Conservation (phyloP, 1,140 invertebrate genomes). For the Bombus huntii region DNA sequence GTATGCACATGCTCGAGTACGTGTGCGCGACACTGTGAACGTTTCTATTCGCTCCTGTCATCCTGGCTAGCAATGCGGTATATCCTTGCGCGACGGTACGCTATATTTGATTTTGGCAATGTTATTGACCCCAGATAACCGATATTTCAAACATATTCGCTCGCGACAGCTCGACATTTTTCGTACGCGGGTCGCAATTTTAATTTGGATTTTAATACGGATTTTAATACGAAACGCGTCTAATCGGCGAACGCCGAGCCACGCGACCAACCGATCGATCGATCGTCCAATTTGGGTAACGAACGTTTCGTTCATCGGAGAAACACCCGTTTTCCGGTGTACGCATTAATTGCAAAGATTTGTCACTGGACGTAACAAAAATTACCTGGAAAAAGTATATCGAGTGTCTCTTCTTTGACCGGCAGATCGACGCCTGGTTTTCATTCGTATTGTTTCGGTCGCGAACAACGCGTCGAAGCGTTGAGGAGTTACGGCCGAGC, state of each 20-base stretch:
- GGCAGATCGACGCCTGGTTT: neutral
- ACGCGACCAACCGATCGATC: neutral
- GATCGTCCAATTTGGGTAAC: constrained; percentile 57
- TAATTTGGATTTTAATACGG: constrained; percentile 2
- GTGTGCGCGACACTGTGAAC: constrained; percentile 9
- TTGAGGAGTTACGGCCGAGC: neutral
- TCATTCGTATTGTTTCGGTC: neutral
- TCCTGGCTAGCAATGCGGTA: neutral
- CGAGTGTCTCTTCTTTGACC: neutral
- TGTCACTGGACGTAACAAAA: constrained; percentile 22
- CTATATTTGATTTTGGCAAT: neutral
- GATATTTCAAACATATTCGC: too few relatives aligned
- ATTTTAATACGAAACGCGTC: constrained; percentile 13
- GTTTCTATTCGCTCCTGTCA: neutral
- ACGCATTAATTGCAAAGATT: constrained; percentile 45
- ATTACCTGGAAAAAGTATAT: neutral
- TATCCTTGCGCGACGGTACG: neutral
- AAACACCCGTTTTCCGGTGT: neutral
- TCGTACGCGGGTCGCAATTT: neutral
- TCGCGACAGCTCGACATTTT: neutral
- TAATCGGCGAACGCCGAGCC: constrained; percentile 33
- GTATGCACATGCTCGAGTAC: constrained; percentile 30
- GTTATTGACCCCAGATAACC: neutral
- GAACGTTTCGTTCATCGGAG: constrained; percentile 36
- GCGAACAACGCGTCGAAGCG: neutral